These are phyloP conservation scores for Dicycla oo DNA, from an alignment of 2,888 invertebrate species.

Conservation along the genomic window DNA sequence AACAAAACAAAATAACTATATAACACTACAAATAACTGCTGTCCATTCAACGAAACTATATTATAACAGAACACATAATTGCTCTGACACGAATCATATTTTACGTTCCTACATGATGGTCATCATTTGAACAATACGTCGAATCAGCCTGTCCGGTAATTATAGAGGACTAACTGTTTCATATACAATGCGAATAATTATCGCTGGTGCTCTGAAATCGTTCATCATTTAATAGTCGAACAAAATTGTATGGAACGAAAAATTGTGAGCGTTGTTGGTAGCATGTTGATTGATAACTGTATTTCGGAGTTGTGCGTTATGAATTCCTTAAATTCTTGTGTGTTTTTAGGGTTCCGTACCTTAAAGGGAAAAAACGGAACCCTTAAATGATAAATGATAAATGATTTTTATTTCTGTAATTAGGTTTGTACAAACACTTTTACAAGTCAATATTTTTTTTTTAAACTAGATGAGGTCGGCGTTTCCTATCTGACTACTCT, in stretches of 20 bases:
- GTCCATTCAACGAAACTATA: conserved; percentile 63
- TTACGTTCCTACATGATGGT: conserved; percentile 69
- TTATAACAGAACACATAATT: conserved; percentile 63
- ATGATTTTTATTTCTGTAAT: too few species aligned
- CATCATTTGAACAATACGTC: conserved; percentile 87
- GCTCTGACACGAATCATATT: conserved; percentile 67
- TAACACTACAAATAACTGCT: conserved; percentile 43
- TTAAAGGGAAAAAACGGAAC: too few species aligned
- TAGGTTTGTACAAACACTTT: too few species aligned
- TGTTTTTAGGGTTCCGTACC: too few species aligned
- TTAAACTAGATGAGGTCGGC: too few species aligned
- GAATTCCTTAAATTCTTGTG: conserved; percentile 7
- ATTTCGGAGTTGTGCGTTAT: conserved; percentile 33
- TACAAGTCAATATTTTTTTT: too few species aligned
- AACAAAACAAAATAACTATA: conserved; percentile 53
- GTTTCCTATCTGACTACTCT: too few species aligned
- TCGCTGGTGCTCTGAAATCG: conserved; percentile 84
- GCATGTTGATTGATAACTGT: conserved; percentile 47
- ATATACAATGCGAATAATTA: conserved; percentile 88
- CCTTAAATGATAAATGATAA: too few species aligned
- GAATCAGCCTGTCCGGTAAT: conserved; percentile 85
- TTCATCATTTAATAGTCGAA: conserved; percentile 80
- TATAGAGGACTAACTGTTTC: conserved; percentile 85
- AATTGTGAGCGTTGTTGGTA: conserved; percentile 51
- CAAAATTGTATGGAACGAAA: conserved; percentile 74